Percentiles rank a stretch among this genome's conserved stretches.
phyloP scores from a whole-genome alignment of 2,888 invertebrate species.

The Drosophila hamatofila region DNA sequence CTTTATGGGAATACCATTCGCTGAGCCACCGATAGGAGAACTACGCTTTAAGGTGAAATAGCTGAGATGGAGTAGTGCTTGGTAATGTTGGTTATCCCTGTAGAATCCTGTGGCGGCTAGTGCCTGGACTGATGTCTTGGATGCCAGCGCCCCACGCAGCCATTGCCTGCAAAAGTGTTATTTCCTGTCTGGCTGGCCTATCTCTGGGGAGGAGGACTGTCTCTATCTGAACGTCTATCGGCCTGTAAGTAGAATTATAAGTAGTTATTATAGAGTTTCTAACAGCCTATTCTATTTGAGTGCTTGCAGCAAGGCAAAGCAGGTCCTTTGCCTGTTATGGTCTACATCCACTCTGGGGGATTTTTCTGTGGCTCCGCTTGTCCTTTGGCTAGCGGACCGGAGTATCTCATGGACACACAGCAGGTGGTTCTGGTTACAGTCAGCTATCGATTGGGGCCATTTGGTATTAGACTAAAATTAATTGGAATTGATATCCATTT shows the following conservation, averaged over 20 bases:
- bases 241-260: constrained; percentile 66
- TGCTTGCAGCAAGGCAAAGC: constrained; percentile 17
- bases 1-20: constrained; percentile 84
- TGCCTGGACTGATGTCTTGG: constrained; percentile 66
- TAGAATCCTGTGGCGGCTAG: constrained; percentile 52
- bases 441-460: constrained; percentile 83
- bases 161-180: constrained; percentile 86
- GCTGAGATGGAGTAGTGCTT: too few relatives aligned
- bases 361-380: constrained; percentile 85
- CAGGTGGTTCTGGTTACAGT: constrained; percentile 84
- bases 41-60: constrained; percentile 77
- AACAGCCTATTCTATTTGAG: background rate
- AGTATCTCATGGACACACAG: constrained; percentile 85
- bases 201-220: constrained; percentile 86
- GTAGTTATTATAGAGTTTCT: background rate
- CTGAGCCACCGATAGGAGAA: constrained; percentile 80
- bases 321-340: constrained; percentile 84
- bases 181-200: constrained; percentile 57
- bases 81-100: background rate
- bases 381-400: constrained; percentile 83
- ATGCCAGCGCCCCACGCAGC: constrained; percentile 82
- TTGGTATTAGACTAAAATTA: constrained; percentile 51
- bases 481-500: background rate
- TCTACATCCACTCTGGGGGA: constrained; percentile 86
- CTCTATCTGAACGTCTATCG: constrained; percentile 86